Evolutionary conservation across 2,797 vertebrate species (phyloP).

Genomic region (Acrossocheilus fasciatus): DNA sequence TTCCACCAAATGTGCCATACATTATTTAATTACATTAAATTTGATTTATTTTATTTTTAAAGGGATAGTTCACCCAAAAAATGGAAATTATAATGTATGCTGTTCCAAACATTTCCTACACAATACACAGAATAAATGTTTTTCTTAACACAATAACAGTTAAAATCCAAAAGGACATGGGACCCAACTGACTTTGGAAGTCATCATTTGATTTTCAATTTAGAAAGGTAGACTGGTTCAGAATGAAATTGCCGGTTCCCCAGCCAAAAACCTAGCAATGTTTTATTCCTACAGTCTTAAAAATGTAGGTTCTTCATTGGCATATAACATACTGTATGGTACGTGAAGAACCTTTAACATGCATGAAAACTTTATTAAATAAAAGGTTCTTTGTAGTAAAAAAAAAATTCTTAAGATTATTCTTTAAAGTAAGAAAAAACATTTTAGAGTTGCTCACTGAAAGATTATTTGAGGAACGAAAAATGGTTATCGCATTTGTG

Average conservation of each 20-base stretch:
- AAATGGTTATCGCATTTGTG: background rate
- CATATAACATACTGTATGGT: no score
- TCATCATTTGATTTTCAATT: no score
- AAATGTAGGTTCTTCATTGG: no score
- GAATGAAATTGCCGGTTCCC: background rate
- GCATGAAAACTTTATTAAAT: background rate
- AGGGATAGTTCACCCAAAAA: background rate
- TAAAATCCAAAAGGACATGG: background rate
- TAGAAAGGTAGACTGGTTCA: no score
- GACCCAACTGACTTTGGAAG: background rate
- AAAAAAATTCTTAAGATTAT: background rate
- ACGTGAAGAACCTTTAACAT: background rate
- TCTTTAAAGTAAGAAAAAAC: no score
- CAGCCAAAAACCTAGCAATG: background rate
- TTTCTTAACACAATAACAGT: no score
- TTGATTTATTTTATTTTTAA: background rate
- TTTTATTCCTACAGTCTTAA: no score
- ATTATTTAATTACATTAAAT: background rate
- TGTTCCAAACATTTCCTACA: background rate
- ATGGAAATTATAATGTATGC: background rate
- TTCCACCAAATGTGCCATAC: background rate
- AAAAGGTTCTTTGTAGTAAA: background rate
- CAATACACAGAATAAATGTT: accelerated
- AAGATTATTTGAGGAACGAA: background rate
- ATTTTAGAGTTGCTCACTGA: background rate